A percentile compares a stretch with the other conserved stretches of the same genome.
Conservation (phyloP, 2,113 vertebrate species). For the Podocnemis expansa region DNA sequence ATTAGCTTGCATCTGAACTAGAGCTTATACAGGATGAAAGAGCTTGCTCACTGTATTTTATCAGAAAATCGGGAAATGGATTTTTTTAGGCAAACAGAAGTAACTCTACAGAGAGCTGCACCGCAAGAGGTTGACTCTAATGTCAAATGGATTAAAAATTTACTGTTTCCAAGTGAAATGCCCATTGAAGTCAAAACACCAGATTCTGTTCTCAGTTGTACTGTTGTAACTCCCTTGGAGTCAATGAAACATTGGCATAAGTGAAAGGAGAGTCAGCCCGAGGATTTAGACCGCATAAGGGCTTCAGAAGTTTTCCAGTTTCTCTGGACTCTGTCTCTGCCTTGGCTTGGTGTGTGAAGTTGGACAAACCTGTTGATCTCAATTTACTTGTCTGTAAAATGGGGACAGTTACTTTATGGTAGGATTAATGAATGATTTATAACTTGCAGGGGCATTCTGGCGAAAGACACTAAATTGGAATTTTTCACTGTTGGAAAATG, state of each 20-base stretch:
- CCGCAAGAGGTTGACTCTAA: not conserved
- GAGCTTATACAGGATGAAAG: not conserved
- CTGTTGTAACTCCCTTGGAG: not conserved
- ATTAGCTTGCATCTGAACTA: not conserved
- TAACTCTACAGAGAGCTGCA: not conserved
- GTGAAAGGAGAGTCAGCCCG: not conserved
- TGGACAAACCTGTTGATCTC: not conserved
- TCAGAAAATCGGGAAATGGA: not conserved
- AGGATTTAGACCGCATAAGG: not conserved
- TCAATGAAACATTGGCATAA: not conserved
- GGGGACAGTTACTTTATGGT: not conserved
- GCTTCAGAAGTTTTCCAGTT: not conserved
- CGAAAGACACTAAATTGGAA: not conserved
- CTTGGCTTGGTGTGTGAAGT: not conserved
- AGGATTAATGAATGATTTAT: not conserved
- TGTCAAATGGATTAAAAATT: not conserved
- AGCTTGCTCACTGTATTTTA: not conserved
- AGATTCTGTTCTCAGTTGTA: not conserved
- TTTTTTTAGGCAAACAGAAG: not conserved
- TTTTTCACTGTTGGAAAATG: not conserved
- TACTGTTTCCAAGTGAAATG: not conserved
- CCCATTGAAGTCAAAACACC: not conserved
- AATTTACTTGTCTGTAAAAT: not conserved
- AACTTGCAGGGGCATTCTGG: not conserved
- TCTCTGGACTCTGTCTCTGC: not conserved